Conservation (phyloP, 2,888 invertebrate genomes). For the Charanyca ferruginea region DNA sequence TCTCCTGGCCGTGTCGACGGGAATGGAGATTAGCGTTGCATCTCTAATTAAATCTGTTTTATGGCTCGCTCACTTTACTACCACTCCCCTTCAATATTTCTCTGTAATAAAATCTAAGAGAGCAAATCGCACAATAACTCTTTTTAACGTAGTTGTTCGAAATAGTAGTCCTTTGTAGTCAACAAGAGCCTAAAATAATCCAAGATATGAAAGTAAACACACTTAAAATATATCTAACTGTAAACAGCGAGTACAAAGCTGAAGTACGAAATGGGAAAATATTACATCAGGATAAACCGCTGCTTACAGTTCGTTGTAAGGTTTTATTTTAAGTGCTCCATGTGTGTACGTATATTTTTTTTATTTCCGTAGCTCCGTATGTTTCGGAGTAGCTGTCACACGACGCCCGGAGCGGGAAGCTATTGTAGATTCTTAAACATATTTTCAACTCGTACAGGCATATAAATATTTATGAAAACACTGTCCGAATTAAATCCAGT, state of each 20-base stretch:
- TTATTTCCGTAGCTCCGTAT: conserved; percentile 67
- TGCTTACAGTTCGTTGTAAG: conserved; percentile 73
- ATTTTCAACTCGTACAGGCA: conserved; percentile 70
- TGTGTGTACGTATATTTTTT: conserved; percentile 66
- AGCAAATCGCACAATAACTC: conserved; percentile 47
- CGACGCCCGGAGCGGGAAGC: conserved; percentile 66
- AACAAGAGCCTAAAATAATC: conserved; percentile 51
- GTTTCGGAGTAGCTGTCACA: conserved; percentile 77
- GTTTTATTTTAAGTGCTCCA: conserved; percentile 73
- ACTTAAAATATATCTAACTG: conserved; percentile 50
- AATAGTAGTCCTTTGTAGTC: conserved; percentile 30
- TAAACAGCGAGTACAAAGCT: conserved; percentile 59
- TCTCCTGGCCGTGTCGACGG: conserved; percentile 64
- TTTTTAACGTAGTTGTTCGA: conserved; percentile 35
- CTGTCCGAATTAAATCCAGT: conserved; percentile 79
- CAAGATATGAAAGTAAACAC: conserved; percentile 52
- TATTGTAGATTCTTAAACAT: conserved; percentile 75
- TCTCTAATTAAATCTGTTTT: conserved; percentile 78
- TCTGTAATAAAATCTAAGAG: conserved; percentile 46
- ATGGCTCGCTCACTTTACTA: conserved; percentile 60
- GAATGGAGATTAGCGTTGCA: conserved; percentile 77
- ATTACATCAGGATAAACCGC: conserved; percentile 71
- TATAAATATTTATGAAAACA: conserved; percentile 82
- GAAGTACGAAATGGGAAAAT: conserved; percentile 66
- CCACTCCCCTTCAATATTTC: conserved; percentile 58